Evolutionary conservation across 2,888 invertebrate genomes (phyloP), one percentile per base, ranked within the genome.

Genomic region (Pammene fasciana): DNA sequence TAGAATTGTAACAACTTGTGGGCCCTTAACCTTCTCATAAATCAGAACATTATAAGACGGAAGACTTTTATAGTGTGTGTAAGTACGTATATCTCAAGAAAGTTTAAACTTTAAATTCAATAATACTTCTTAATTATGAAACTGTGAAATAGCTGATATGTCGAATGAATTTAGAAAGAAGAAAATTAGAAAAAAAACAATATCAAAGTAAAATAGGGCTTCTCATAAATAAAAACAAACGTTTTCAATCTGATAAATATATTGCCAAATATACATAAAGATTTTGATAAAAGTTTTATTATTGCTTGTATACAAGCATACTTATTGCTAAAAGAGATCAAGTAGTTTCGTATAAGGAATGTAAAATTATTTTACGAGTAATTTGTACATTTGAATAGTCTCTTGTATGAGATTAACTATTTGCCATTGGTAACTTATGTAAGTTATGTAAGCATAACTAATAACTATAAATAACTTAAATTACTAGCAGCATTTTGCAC

Each of bases 301-400:
- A 62, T 16, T 8, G 45, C 54, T 68, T 62, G 62, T 68, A 62
- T 68, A 68, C 67, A 61, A 67, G 52, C 54, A 46, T 36, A 10
- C 68, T 57, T 68, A 68, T n/a, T 36, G 10, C 62, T 68, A 57
- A 56, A 11, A 62, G 68, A 68, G 68, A 68, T 64, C 68, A 57
- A 56, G 41, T n/a, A 5, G 34, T 57, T 54, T 68, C 26, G 55
- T 62, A 64, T 56, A 68, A 43, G 57, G 68, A 68, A 68, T 68
- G 68, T 57, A 41, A 57, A 66, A 41, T 36, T 18, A 68, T 34
- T 56, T 56, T 52, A 45, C 38, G 38, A 38, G 9, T 52, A 43
- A 55, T 34, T 50, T 57, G 62, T 68, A 64, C 48, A 16, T 52
- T 61, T 26, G 26, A 26, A 26, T 26, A 26, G 26, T 26, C 26